phyloP scores from a whole-genome alignment of 2,113 vertebrate genomes.

The Herpetotheres cachinnans region DNA sequence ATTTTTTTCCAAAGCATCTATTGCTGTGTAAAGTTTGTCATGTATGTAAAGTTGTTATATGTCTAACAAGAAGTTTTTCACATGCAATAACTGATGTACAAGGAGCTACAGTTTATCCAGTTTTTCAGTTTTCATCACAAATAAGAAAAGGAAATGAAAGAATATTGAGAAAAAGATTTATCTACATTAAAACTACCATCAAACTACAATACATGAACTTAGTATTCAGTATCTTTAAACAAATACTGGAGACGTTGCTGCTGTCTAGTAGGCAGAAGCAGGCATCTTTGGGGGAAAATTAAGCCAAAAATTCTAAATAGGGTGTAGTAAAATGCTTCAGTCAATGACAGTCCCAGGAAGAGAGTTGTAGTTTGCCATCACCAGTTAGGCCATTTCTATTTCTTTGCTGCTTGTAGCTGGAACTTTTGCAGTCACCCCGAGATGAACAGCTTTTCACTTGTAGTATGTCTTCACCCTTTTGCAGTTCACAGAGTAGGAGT shows the following conservation, averaged over 20 bases:
- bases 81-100: background rate
- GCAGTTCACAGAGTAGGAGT: background rate
- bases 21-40: background rate
- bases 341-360: background rate
- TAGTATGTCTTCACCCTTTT: background rate
- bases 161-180: background rate
- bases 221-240: background rate
- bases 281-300: background rate
- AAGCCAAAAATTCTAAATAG: background rate
- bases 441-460: background rate
- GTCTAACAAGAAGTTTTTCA: background rate
- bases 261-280: background rate
- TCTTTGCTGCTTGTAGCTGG: background rate
- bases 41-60: background rate
- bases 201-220: background rate
- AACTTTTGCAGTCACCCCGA: background rate
- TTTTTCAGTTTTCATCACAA: background rate
- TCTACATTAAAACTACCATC: background rate
- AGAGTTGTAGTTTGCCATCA: background rate
- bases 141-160: background rate
- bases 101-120: background rate
- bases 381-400: background rate
- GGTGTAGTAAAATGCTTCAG: background rate
- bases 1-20: background rate
- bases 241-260: background rate